These are phyloP conservation scores for Agriopis aurantiaria DNA, from an alignment of 2,888 invertebrate genomes.

Conservation along the genomic window DNA sequence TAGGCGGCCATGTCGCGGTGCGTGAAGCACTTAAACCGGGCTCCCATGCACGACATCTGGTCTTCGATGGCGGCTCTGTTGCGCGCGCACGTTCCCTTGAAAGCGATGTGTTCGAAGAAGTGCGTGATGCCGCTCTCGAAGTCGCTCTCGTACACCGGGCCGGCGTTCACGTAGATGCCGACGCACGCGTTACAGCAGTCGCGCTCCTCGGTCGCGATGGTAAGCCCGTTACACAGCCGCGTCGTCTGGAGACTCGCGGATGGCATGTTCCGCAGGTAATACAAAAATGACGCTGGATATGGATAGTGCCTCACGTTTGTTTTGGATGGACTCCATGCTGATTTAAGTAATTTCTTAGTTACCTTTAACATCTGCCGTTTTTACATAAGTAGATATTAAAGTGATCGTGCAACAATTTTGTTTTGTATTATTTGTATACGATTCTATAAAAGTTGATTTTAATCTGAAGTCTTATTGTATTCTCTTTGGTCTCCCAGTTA, in stretches of 20 bases:
- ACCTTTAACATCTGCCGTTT: background rate
- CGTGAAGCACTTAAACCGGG: conserved; percentile 98
- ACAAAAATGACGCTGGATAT: conserved; percentile 40
- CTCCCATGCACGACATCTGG: conserved; percentile 97
- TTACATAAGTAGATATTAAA: background rate
- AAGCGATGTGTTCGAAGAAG: conserved; percentile 77
- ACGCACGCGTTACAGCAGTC: conserved; percentile 87
- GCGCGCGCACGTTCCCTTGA: conserved; percentile 89
- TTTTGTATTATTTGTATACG: background rate
- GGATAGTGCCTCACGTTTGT: background rate
- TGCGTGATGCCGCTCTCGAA: conserved; percentile 72
- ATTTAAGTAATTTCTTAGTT: background rate
- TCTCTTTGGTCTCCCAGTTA: no score
- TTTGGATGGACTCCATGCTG: conserved; percentile 5
- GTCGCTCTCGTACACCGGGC: conserved; percentile 67
- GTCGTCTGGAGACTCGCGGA: conserved; percentile 90
- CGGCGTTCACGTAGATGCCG: conserved; percentile 69
- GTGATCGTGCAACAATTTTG: no score
- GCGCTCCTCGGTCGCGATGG: conserved; percentile 97
- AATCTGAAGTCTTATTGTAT: no score
- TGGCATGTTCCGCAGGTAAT: conserved; percentile 89
- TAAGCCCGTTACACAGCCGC: conserved; percentile 92
- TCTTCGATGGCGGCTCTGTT: conserved; percentile 94
- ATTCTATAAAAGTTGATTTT: background rate
- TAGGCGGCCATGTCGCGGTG: conserved; percentile 98